A percentile compares a stretch with the other conserved stretches of the same genome.
Evolutionary conservation across 2,888 invertebrate genomes (phyloP).

Genomic region (Apotomis betuletana): DNA sequence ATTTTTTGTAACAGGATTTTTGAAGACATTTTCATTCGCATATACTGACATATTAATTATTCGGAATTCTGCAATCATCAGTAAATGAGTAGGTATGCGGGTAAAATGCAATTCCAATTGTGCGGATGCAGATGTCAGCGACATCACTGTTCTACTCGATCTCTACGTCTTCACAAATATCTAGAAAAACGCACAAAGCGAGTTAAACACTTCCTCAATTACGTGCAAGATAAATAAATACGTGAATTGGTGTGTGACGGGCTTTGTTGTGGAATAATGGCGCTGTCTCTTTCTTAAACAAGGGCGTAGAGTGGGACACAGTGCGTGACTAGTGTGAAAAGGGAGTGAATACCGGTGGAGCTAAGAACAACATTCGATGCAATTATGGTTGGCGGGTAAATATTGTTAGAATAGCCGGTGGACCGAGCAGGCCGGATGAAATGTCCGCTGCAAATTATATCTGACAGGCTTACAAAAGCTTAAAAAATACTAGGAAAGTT

Average conservation of each 20-base stretch:
- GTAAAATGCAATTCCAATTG: background rate
- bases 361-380: constrained; percentile 25
- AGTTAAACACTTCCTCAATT: constrained; percentile 77
- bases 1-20: no score
- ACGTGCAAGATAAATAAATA: constrained; percentile 67
- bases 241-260: constrained; percentile 50
- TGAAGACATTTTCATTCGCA: no score
- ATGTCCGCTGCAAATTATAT: no score
- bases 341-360: constrained; percentile 5
- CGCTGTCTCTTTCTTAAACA: constrained; percentile 31
- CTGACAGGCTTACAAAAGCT: no score
- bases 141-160: background rate
- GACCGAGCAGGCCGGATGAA: background rate
- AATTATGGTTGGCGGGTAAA: constrained; percentile 23
- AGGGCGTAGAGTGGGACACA: background rate
- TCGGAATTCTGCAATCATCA: no score
- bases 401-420: constrained; percentile 9
- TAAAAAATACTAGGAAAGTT: no score
- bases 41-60: no score
- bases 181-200: constrained; percentile 47
- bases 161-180: constrained; percentile 49
- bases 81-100: no score
- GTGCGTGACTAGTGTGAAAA: constrained; percentile 1
- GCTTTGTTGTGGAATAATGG: constrained; percentile 35
- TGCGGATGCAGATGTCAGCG: constrained; percentile 1